phyloP scores from a whole-genome alignment of 2,888 invertebrate species.

The Epiperipatus broadwayi region DNA sequence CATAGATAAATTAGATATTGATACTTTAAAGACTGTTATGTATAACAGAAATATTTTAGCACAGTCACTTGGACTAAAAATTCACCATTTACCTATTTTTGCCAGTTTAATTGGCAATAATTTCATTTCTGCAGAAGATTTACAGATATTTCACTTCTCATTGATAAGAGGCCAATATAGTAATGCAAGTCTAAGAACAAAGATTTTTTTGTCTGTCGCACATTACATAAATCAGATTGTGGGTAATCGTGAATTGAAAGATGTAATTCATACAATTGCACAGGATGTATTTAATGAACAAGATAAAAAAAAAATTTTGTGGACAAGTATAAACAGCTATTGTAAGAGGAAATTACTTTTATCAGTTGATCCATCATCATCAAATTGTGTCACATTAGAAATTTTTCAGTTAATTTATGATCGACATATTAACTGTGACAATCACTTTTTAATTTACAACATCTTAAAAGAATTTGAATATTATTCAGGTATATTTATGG shows the following conservation, averaged over 20 bases:
- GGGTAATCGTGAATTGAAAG: slow-evolving; percentile 10
- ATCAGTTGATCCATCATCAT: too few species aligned
- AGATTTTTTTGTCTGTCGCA: too few species aligned
- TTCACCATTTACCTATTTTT: slow-evolving; percentile 22
- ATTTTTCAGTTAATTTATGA: slow-evolving; percentile 1
- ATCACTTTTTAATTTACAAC: slow-evolving; percentile 16
- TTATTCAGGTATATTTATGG: slow-evolving; percentile 21
- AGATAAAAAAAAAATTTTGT: slow-evolving; percentile 10
- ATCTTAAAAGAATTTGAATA: slow-evolving; percentile 21
- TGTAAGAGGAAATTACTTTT: too few species aligned
- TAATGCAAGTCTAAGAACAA: too few species aligned
- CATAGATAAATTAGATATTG: slow-evolving; percentile 20
- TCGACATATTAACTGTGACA: slow-evolving; percentile 13
- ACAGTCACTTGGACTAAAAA: slow-evolving; percentile 18
- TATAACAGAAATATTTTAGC: slow-evolving; percentile 22
- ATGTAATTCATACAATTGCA: slow-evolving; percentile 14
- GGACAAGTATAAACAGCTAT: slow-evolving; percentile 14
- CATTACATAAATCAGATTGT: too few species aligned
- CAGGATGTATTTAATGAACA: slow-evolving; percentile 14
- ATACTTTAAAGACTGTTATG: slow-evolving; percentile 20
- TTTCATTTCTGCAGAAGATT: slow-evolving; percentile 12
- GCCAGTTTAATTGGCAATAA: slow-evolving; percentile 23
- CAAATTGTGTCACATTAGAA: too few species aligned
- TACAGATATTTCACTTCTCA: slow-evolving; percentile 15
- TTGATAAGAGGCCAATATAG: too few species aligned